These are phyloP conservation scores for Scaptomyza graminum DNA, from an alignment of 1,140 invertebrate species.

Conservation along the genomic window DNA sequence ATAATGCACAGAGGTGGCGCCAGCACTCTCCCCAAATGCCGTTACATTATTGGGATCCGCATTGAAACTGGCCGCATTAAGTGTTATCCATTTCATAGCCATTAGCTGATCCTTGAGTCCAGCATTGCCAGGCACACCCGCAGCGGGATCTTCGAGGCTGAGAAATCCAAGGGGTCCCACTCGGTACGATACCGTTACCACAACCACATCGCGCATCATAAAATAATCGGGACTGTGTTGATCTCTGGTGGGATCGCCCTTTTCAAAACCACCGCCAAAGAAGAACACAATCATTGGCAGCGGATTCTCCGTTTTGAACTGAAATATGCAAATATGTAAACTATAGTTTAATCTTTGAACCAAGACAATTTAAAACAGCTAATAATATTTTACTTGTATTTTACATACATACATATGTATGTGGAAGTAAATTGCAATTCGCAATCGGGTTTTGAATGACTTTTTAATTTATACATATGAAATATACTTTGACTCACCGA, in stretches of 20 bases:
- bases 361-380: no score
- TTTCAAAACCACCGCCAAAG: slow-evolving; percentile 88
- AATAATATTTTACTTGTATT: no score
- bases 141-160: slow-evolving; percentile 81
- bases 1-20: slow-evolving; percentile 83
- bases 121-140: slow-evolving; percentile 85
- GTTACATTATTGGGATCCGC: slow-evolving; percentile 77
- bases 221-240: slow-evolving; percentile 85
- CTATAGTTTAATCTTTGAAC: neutral
- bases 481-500: slow-evolving; percentile 52
- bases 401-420: no score
- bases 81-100: slow-evolving; percentile 79
- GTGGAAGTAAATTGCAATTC: no score
- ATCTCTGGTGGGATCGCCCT: slow-evolving; percentile 81
- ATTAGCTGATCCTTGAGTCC: slow-evolving; percentile 85
- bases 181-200: slow-evolving; percentile 84
- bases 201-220: slow-evolving; percentile 84
- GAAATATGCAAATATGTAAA: neutral
- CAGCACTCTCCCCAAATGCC: slow-evolving; percentile 81
- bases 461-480: no score
- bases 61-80: slow-evolving; percentile 75
- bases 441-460: neutral
- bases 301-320: slow-evolving; percentile 48
- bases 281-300: slow-evolving; percentile 83
- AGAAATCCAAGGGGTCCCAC: slow-evolving; percentile 86